Evolutionary conservation across 2,113 vertebrate species (phyloP), one percentile per base, ranked within the genome.

Genomic region (Pedetes capensis): DNA sequence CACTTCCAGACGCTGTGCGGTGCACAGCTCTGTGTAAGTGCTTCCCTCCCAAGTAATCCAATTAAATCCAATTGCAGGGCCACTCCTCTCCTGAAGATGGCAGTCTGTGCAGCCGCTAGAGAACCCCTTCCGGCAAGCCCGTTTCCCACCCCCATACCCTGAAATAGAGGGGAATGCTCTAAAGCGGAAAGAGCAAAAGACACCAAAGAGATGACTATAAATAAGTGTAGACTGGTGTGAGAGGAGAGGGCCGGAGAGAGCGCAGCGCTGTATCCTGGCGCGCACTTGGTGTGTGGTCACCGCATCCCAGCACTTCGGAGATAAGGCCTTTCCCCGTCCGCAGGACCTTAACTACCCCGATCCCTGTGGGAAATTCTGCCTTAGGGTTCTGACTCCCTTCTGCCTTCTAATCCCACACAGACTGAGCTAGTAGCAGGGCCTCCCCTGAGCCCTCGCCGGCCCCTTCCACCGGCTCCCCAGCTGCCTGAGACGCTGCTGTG

Each of bases 231-330:
- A 12, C 9, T 5, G 63, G 8, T 6, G 64, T 34, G 23, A 20
- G n/a, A 16, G 39, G 23, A 39, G 71, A 12, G 18, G n/a, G 9
- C 4, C 20, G 37, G 44, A 42, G 82, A n/a, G 16, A 57, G 39
- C 8, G 0, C 5, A 25, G 44, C 0, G 0, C 10, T 0, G 6
- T 4, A 13, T 17, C 25, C 55, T 13, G 18, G 44, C 20, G 2
- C 2, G 32, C 44, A n/a, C 3, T 1, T 42, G 47, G 59, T 34
- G 12, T 17, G 44, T 20, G 57, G 59, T 49, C 23, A 12, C 34
- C 34, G 3, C 22, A 8, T 16, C 37, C 3, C n/a, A 4, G 29
- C 0, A 0, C 2, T 1, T 14, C 16, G 2, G 0, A 6, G 34
- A 7, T 0, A 4, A 23, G 8, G 18, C 34, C 9, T 20, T 61